Evolutionary conservation across 1,140 invertebrate species (phyloP), one percentile per base, ranked within the genome.

Genomic region (Halyomorpha halys): DNA sequence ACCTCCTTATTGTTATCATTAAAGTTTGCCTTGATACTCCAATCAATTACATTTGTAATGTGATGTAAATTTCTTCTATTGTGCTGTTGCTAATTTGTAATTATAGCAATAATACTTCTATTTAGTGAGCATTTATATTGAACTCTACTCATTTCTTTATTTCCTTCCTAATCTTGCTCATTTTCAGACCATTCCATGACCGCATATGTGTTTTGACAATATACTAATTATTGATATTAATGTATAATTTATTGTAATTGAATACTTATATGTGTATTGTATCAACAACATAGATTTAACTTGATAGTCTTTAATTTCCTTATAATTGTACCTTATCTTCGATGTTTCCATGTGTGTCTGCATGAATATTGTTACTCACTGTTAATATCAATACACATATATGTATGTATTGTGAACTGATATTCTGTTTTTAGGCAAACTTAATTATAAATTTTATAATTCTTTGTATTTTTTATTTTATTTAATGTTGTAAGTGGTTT

Each of bases 151-250:
- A 16, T 59, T 25, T 59, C 54, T 59, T 27, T 59, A 8, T 59
- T 25, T 27, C 25, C 16, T 59, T 59, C 30, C 16, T 27, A 59
- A 27, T 59, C 30, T 59, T 23, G 54, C 54, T 59, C 54, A 59
- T 59, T 27, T 59, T 59, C 30, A 34, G 54, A 21, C 54, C 54
- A 59, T 59, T 59, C 54, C 54, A 59, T 59, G 30, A 59, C 54
- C 15, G 21, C 47, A 49, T 27, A 34, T 59, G 54, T 59, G 54
- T 59, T 59, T 59, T 59, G 54, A 59, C 54, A 59, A 59, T 59
- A 59, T 59, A 34, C 16, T 59, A 49, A 49, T 25, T n/a, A 27
- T 59, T 27, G 54, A 59, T 59, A 34, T 59, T 27, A 27, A 27
- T 25, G 30, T 59, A 59, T 59, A 21, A 59, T 59, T 27, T 59